phyloP scores from a whole-genome alignment of 1,140 invertebrate genomes.

The Drosophila ogumai region DNA sequence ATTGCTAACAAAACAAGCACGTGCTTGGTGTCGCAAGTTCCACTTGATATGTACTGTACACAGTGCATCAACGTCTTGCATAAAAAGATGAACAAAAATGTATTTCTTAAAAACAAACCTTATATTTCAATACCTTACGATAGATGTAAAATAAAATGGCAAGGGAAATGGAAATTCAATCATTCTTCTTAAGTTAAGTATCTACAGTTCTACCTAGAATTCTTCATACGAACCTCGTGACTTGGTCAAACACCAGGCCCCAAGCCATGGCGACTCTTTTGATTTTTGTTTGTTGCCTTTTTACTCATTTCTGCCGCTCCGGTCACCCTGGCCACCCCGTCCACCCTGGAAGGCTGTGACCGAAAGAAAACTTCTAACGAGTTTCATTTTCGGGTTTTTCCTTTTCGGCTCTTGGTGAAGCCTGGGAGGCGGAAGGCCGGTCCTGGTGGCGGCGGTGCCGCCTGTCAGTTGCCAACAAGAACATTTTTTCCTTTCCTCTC shows the following conservation, averaged over 20 bases:
- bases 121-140: background rate
- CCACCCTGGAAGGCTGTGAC: constrained; percentile 29
- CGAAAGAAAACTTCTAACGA: constrained; percentile 66
- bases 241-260: constrained; percentile 26
- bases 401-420: constrained; percentile 6
- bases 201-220: background rate
- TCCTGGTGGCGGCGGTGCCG: constrained; percentile 11
- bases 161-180: background rate
- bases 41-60: no score
- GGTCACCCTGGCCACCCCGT: background rate
- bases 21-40: no score
- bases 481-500: constrained; percentile 46
- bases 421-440: background rate
- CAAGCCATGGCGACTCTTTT: constrained; percentile 11
- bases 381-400: constrained; percentile 64
- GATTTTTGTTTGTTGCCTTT: constrained; percentile 51
- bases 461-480: constrained; percentile 65
- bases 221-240: constrained; percentile 1
- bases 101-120: background rate
- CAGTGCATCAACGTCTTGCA: no score
- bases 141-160: background rate
- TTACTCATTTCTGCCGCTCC: constrained; percentile 25
- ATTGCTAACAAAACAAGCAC: no score
- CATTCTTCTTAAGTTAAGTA: background rate
- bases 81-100: background rate